These are phyloP conservation scores for Myxocyprinus asiaticus DNA, from an alignment of 2,113 vertebrate species.

Conservation along the genomic window DNA sequence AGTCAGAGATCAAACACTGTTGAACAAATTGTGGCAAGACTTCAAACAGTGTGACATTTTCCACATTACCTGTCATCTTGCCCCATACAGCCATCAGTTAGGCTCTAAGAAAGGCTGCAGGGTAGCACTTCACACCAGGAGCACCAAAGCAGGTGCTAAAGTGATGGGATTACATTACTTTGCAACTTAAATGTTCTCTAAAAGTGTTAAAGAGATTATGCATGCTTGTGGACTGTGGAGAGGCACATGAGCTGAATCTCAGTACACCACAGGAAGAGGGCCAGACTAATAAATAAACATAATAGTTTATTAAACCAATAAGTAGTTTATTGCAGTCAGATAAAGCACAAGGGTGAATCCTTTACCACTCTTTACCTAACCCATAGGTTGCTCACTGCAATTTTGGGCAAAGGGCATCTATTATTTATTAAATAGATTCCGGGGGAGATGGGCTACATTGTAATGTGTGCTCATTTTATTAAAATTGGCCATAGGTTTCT, in stretches of 20 bases:
- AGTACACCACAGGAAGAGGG: not conserved
- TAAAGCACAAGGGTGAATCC: conserved; percentile 5
- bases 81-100: conserved; percentile 38
- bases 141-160: not conserved
- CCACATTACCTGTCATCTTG: conserved; percentile 37
- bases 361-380: conserved; percentile 10
- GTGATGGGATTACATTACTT: conserved; percentile 9
- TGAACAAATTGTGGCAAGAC: conserved; percentile 48
- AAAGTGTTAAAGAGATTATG: not conserved
- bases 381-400: conserved; percentile 8
- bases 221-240: not conserved
- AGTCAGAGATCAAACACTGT: conserved; percentile 53
- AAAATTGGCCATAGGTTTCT: conserved; percentile 49
- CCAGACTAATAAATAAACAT: not conserved
- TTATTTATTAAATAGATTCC: conserved; percentile 46
- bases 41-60: conserved; percentile 42
- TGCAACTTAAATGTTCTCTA: not conserved
- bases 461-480: conserved; percentile 49
- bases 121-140: not conserved
- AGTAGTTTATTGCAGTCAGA: conserved; percentile 15
- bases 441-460: conserved; percentile 39
- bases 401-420: conserved; percentile 41
- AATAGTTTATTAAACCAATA: conserved; percentile 24
- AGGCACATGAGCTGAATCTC: not conserved
- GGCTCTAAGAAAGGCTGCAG: conserved; percentile 18